phyloP scores from a whole-genome alignment of 2,113 vertebrate genomes.

The Mastomys coucha region DNA sequence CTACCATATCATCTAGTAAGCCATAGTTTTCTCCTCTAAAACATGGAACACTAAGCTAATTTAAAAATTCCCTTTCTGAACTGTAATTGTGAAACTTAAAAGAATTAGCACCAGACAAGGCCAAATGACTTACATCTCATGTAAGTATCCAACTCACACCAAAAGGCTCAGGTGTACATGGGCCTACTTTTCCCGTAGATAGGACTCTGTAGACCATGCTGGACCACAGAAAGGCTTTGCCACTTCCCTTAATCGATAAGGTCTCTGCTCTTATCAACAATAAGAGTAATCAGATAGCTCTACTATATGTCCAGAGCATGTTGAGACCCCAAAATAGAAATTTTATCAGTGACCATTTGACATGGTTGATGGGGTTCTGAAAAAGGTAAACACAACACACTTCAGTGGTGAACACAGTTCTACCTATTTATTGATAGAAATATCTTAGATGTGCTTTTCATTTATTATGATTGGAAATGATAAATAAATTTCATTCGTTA shows the following conservation, averaged over 20 bases:
- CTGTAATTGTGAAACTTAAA: background rate
- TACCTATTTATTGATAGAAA: background rate
- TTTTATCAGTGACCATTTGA: background rate
- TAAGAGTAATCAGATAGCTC: constrained; percentile 36
- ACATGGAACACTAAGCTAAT: background rate
- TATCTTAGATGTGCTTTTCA: constrained; percentile 31
- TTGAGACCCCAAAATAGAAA: constrained; percentile 44
- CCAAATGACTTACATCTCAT: background rate
- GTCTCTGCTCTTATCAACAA: constrained; percentile 13
- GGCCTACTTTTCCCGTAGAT: background rate
- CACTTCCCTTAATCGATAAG: background rate
- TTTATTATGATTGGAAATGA: constrained; percentile 11
- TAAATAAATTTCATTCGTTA: background rate
- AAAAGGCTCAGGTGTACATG: background rate
- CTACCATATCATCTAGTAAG: background rate
- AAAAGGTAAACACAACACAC: background rate
- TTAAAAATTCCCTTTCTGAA: background rate
- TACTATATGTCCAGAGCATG: background rate
- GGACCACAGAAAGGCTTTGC: background rate
- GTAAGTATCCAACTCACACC: background rate
- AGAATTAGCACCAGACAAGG: background rate
- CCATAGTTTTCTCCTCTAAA: constrained; percentile 3
- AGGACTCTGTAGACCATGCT: background rate
- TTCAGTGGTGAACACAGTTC: constrained; percentile 17
- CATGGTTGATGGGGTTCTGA: background rate